phyloP scores from a whole-genome alignment of 2,797 vertebrate species.

The Adrianichthys oophorus region DNA sequence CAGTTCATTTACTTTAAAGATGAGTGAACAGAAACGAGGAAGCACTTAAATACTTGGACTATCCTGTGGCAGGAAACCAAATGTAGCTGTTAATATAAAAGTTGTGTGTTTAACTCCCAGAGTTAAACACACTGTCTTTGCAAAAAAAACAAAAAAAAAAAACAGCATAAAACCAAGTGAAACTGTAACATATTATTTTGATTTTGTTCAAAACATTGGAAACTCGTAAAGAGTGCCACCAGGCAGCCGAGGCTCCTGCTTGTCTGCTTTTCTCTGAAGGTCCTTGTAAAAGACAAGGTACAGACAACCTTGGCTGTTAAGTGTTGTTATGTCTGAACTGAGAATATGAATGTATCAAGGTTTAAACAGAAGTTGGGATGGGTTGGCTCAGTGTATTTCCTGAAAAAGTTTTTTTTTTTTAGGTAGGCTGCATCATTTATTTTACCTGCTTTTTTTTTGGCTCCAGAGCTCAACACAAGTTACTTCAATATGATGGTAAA shows the following conservation, averaged over 20 bases:
- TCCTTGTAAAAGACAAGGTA: slow-evolving; percentile 48
- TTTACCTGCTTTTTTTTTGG: too few relatives aligned
- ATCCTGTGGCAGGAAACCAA: too few relatives aligned
- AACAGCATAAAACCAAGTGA: slow-evolving; percentile 37
- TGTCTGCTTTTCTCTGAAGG: slow-evolving; percentile 44
- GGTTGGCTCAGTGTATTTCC: slow-evolving; percentile 62
- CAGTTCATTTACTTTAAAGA: slow-evolving; percentile 52
- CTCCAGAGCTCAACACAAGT: too few relatives aligned
- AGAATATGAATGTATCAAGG: slow-evolving; percentile 54
- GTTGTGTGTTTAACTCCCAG: slow-evolving; percentile 9
- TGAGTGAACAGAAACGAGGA: slow-evolving; percentile 48
- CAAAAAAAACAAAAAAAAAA: slow-evolving; percentile 5
- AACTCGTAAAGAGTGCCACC: slow-evolving; percentile 23
- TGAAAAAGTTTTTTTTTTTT: background rate
- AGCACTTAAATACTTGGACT: slow-evolving; percentile 18
- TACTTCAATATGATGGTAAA: too few relatives aligned
- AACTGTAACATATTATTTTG: slow-evolving; percentile 32
- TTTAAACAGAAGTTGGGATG: slow-evolving; percentile 51
- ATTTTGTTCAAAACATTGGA: slow-evolving; percentile 47
- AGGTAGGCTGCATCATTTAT: too few relatives aligned
- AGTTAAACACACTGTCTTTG: slow-evolving; percentile 9
- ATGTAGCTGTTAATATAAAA: slow-evolving; percentile 9
- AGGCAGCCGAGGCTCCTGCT: slow-evolving; percentile 13
- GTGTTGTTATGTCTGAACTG: slow-evolving; percentile 29
- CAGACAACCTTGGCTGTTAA: slow-evolving; percentile 40